These are phyloP conservation scores for Stegana nigrithorax DNA, from an alignment of 2,888 invertebrate genomes.

Conservation along the genomic window DNA sequence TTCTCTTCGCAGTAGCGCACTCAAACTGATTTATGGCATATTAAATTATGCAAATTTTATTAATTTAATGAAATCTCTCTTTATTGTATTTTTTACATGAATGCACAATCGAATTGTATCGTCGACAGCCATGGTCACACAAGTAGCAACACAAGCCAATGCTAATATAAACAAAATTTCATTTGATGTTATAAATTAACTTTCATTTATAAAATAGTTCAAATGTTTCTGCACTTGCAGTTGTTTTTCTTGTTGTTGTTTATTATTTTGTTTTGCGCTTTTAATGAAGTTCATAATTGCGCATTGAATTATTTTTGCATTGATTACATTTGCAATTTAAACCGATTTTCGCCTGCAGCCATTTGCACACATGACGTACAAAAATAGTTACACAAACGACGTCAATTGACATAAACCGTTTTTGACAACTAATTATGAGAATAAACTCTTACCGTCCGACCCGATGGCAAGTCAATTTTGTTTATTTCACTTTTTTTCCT, in stretches of 20 bases:
- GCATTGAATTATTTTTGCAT: neutral
- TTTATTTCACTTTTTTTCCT: too few species aligned
- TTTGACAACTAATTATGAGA: neutral
- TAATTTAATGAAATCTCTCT: slow-evolving; percentile 2
- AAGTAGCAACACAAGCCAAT: neutral
- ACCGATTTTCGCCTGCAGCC: neutral
- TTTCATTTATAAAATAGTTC: slow-evolving; percentile 11
- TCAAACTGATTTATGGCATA: neutral
- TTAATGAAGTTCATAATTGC: slow-evolving; percentile 14
- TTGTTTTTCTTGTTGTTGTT: neutral
- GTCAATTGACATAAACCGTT: neutral
- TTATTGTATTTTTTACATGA: neutral
- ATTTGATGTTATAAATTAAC: slow-evolving; percentile 7
- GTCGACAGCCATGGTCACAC: neutral
- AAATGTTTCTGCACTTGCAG: neutral
- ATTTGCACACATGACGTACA: neutral
- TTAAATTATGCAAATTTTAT: slow-evolving; percentile 17
- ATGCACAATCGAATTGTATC: neutral
- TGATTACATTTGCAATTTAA: neutral
- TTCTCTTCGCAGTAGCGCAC: neutral
- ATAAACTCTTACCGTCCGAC: too few species aligned
- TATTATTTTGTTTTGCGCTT: slow-evolving; percentile 9
- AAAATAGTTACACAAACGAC: neutral
- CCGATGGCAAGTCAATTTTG: neutral
- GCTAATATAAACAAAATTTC: neutral